These are phyloP conservation scores for Danio rerio DNA, from an alignment of 2,113 vertebrate genomes.

Conservation along the genomic window GRCz12tu NC_133183.1:30312501-30313000, in stretches of 20 bases:
- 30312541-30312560: constrained; percentile 1
- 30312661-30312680: not conserved
- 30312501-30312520: not conserved
- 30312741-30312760: not conserved
- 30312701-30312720: not conserved
- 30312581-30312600: constrained; percentile 35
- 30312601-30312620: not conserved
- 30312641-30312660: not conserved
- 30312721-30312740: not conserved
- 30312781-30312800: too few relatives aligned
- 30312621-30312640: not conserved
- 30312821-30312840: too few relatives aligned
- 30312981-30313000: too few relatives aligned
- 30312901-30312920: too few relatives aligned
- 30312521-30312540: constrained; percentile 20
- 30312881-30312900: too few relatives aligned
- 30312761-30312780: too few relatives aligned
- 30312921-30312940: too few relatives aligned
- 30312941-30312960: too few relatives aligned
- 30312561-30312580: constrained; percentile 34
- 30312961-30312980: too few relatives aligned
- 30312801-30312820: too few relatives aligned
- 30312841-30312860: too few relatives aligned
- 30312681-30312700: not conserved
- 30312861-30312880: too few relatives aligned